Evolutionary conservation across 2,888 invertebrate genomes (phyloP).

Genomic region (Nomada hirtipes): DNA sequence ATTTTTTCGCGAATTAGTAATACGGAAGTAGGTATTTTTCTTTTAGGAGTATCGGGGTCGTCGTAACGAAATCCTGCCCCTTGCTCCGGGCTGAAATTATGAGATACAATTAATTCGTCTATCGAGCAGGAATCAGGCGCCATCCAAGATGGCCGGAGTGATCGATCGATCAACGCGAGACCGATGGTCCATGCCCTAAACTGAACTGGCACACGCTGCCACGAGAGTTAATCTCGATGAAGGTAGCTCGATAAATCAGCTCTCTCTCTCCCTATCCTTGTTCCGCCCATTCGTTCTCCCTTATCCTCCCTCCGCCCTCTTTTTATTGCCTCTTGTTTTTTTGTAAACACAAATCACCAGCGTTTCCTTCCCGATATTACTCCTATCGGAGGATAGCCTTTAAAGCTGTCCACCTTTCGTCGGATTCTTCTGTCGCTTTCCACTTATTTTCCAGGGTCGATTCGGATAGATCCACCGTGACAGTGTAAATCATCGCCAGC

Average conservation of each 20-base stretch:
- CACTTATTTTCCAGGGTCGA: background rate
- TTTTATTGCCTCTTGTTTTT: constrained; percentile 6
- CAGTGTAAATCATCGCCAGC: constrained; percentile 63
- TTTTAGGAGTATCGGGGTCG: no score
- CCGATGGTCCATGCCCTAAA: constrained; percentile 60
- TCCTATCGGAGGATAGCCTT: background rate
- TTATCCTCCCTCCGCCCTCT: constrained; percentile 1
- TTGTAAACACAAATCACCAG: background rate
- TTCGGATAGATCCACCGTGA: background rate
- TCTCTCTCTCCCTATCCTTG: constrained; percentile 11
- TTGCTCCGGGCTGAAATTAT: no score
- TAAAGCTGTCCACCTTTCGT: background rate
- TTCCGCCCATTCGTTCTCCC: background rate
- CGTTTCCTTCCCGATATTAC: constrained; percentile 1
- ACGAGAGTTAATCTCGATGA: constrained; percentile 65
- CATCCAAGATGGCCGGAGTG: constrained; percentile 45
- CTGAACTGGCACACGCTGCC: constrained; percentile 49
- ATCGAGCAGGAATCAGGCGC: constrained; percentile 27
- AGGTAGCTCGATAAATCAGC: constrained; percentile 65
- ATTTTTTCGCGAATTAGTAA: no score
- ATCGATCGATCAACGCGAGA: constrained; percentile 62
- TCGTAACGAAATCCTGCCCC: no score
- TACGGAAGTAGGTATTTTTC: no score
- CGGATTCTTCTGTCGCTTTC: background rate
- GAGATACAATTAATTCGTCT: no score